Evolutionary conservation across 1,140 invertebrate genomes (phyloP).

Genomic region (Glomeris maerens): DNA sequence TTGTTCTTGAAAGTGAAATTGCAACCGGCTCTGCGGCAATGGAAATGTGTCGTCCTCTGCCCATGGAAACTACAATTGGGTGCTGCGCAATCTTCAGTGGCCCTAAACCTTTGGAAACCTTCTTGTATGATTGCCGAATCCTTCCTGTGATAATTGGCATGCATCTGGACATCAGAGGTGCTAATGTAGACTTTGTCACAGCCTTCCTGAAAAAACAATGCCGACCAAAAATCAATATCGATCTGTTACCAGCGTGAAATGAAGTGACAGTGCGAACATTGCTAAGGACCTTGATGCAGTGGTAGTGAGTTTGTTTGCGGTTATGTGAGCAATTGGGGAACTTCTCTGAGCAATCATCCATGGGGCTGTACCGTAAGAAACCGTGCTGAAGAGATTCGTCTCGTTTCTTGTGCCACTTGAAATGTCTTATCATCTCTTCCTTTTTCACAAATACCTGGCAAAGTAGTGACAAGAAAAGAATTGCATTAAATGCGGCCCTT

Average conservation of each 20-base stretch:
- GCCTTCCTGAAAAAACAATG: slow-evolving; percentile 43
- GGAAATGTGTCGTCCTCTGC: slow-evolving; percentile 95
- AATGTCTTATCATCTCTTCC: slow-evolving; percentile 96
- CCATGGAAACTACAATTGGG: slow-evolving; percentile 78
- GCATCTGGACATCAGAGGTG: slow-evolving; percentile 98
- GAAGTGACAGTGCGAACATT: too few species aligned
- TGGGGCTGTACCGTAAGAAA: slow-evolving; percentile 85
- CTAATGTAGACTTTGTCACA: slow-evolving; percentile 98
- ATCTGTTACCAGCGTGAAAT: background rate
- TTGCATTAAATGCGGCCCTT: too few species aligned
- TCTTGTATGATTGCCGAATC: slow-evolving; percentile 95
- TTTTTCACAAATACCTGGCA: slow-evolving; percentile 80
- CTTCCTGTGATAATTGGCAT: slow-evolving; percentile 95
- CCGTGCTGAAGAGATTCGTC: slow-evolving; percentile 92
- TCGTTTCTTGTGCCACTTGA: slow-evolving; percentile 98
- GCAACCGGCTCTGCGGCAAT: slow-evolving; percentile 77
- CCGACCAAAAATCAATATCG: slow-evolving; percentile 1
- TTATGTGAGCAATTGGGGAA: slow-evolving; percentile 78
- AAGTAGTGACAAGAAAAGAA: background rate
- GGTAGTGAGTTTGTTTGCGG: slow-evolving; percentile 94
- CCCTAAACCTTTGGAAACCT: slow-evolving; percentile 80
- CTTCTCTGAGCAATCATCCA: slow-evolving; percentile 74
- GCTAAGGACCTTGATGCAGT: slow-evolving; percentile 68
- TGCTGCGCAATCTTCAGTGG: slow-evolving; percentile 78
- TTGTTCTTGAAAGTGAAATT: slow-evolving; percentile 97